Base-by-base conservation (phyloP, 2,113 vertebrate species). In the Myotis yumanensis region DNA sequence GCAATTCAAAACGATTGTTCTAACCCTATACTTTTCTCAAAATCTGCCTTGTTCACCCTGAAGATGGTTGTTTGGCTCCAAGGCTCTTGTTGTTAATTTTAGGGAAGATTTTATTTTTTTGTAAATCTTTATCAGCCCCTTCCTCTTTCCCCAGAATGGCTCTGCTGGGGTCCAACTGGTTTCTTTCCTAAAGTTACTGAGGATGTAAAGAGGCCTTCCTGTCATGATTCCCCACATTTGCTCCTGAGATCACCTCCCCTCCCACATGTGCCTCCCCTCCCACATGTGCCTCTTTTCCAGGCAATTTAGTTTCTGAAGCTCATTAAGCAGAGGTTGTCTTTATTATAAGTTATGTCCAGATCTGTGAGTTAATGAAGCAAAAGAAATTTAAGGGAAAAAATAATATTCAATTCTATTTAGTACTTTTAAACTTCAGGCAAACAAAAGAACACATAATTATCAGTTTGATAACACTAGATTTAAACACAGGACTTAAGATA, bases 1-100 rank as follows among this genome's bases (percentile, higher is more conserved):
- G 43, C 92, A 90, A 89, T 96, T 95, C 89, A 89, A 71, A 95
- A 92, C 52, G 43, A 95, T 92, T 89, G 73, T 86, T 92, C 43
- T 86, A 84, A 59, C 17, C 12, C 2, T 20, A 7, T 15, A 73
- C 62, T 89, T 90, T 93, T 51, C 73, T 96, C 25, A 66, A 32
- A 16, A 66, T 86, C 52, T 79, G 37, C 48, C 15, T 83, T 43
- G 5, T 22, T 77, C 32, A 37, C 28, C 35, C 23, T 51, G 64
- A 88, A 80, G 32, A 32, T 17, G 40, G 25, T 7, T 73, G 11
- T 66, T 15, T 66, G 37, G 48, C 69, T 72, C 82, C 52, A 82
- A 86, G 40, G 16, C n/a, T 95, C 51, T 77, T 15, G 3, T 46
- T 23, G 8, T 79, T 89, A 92, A 83, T 76, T 76, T 40, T 71